Conservation (phyloP, 2,888 invertebrate genomes). For the Torymus auratus region DNA sequence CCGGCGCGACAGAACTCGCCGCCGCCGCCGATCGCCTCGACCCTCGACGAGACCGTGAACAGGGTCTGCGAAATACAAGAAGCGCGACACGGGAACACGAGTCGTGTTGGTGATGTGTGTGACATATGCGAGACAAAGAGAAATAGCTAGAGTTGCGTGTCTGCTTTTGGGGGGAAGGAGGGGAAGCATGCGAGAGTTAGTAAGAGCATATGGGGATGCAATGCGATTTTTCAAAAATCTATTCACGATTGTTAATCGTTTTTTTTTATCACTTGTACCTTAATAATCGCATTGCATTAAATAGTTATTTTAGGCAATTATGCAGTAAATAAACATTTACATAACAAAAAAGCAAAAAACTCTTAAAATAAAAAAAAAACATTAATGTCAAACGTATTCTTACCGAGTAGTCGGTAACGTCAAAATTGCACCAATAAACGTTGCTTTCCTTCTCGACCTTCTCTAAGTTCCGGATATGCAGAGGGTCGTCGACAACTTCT, state of each 20-base stretch:
- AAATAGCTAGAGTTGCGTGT: too few relatives aligned
- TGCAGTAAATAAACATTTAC: not conserved
- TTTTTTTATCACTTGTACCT: too few relatives aligned
- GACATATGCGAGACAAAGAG: too few relatives aligned
- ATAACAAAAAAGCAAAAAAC: slow-evolving; percentile 3
- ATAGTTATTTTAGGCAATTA: too few relatives aligned
- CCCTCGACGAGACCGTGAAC: slow-evolving; percentile 86
- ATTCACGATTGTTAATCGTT: too few relatives aligned
- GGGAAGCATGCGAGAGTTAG: too few relatives aligned
- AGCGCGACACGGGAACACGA: too few relatives aligned
- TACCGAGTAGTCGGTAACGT: slow-evolving; percentile 88
- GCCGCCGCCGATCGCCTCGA: slow-evolving; percentile 86
- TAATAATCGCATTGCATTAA: too few relatives aligned
- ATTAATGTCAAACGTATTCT: slow-evolving; percentile 44
- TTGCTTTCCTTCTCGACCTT: slow-evolving; percentile 72
- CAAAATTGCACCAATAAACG: slow-evolving; percentile 83
- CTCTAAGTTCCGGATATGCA: slow-evolving; percentile 77
- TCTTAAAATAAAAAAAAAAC: not conserved
- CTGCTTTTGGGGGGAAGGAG: too few relatives aligned
- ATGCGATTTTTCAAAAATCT: too few relatives aligned
- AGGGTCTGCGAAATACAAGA: slow-evolving; percentile 81
- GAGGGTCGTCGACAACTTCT: slow-evolving; percentile 71
- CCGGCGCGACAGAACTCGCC: slow-evolving; percentile 92
- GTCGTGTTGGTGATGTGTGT: too few relatives aligned
- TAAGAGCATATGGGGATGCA: too few relatives aligned